Base-by-base conservation (phyloP, 1,140 invertebrate species). In the Homalodisca vitripennis region DNA sequence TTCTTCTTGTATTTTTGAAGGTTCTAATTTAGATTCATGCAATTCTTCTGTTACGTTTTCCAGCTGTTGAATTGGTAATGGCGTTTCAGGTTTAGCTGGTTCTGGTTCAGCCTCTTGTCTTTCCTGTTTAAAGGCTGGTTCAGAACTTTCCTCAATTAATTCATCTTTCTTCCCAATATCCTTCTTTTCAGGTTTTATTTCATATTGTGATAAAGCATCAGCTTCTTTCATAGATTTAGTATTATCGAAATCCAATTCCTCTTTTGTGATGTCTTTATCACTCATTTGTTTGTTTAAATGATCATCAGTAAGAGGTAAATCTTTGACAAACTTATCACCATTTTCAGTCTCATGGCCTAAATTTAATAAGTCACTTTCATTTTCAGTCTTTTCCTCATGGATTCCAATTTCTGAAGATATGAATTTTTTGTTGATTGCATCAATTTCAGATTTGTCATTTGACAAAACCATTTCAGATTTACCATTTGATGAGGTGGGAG, bases 201-300 rank as follows among this genome's bases (percentile, higher is more conserved):
- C 55, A 60, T 60, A 60, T 27, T 60, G 55, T 27, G 55, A 13
- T 27, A 60, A 26, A 27, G 55, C 55, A 60, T 60, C 55, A 60
- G 14, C 55, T 60, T 26, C 55, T 60, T 60, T 60, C 55, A 60
- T 60, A 6, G 55, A 60, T 60, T 60, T 60, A 14, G 27, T 2
- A 27, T 60, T 30, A 6, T 6, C 29, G 14, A 60, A 27, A 2
- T 60, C 55, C 29, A 22, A 51, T 20, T 3, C 3, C 3, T 20
- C 3, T 3, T 10, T 51, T 14, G 6, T 20, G 48, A 20, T n/a
- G n/a, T n/a, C n/a, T 3, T 3, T n/a, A 10, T 51, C 3, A 51
- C 14, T 51, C 2, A n/a, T n/a, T n/a, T n/a, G n/a, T n/a, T n/a
- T n/a, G n/a, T n/a, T n/a, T n/a, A 22, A 3, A 51, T 51, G 48